A percentile compares a stretch with the other conserved stretches of the same genome.
Conservation (phyloP, 2,888 invertebrate species). For the Bedellia somnulentella region DNA sequence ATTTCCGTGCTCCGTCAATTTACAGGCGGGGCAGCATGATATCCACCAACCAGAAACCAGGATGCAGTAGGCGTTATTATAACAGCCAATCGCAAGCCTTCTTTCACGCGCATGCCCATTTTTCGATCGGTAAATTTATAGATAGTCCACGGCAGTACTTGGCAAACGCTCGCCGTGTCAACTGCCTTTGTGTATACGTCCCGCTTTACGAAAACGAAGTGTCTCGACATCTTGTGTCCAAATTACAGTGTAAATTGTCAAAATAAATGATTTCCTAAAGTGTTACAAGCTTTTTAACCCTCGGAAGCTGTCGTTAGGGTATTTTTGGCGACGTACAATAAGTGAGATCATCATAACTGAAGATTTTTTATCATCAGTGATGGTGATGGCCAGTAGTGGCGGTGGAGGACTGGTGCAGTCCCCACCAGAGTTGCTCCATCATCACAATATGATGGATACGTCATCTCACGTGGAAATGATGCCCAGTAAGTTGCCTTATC, state of each 20-base stretch:
- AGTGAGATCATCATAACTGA: constrained; percentile 20
- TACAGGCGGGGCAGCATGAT: constrained; percentile 42
- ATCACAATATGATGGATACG: constrained; percentile 53
- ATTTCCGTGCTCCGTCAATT: constrained; percentile 44
- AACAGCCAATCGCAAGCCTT: constrained; percentile 29
- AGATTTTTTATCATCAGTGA: constrained; percentile 25
- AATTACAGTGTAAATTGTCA: no score
- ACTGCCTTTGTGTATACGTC: background rate
- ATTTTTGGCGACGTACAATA: no score
- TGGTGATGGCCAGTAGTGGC: constrained; percentile 55
- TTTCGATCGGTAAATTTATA: constrained; percentile 53
- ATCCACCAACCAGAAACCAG: constrained; percentile 22
- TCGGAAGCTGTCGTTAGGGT: no score
- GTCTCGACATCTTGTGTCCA: background rate
- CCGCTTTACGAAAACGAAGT: background rate
- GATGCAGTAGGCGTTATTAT: constrained; percentile 40
- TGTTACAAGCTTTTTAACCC: no score
- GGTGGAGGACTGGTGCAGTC: constrained; percentile 58
- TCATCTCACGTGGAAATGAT: constrained; percentile 55
- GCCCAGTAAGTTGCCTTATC: constrained; percentile 38
- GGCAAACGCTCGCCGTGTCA: constrained; percentile 37
- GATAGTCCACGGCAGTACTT: constrained; percentile 54
- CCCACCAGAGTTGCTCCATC: constrained; percentile 57
- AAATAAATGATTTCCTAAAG: no score
- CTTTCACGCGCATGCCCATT: constrained; percentile 43